phyloP scores from a whole-genome alignment of 64 coral and sea anemone species.

The Astreopora myriophthalma region DNA sequence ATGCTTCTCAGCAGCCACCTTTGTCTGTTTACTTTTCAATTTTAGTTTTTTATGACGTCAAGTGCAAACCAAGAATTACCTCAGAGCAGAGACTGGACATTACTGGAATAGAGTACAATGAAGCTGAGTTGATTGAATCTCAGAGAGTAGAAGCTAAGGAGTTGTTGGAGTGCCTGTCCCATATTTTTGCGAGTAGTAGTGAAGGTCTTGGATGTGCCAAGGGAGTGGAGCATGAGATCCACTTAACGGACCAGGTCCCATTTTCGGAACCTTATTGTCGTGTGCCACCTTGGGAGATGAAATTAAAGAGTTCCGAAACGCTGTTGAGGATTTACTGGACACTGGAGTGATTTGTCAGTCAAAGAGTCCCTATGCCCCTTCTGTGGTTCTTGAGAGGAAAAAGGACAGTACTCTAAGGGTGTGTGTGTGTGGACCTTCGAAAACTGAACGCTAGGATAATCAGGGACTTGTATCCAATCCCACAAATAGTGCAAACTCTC shows the following conservation, averaged over 20 bases:
- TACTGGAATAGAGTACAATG: conserved; percentile 24
- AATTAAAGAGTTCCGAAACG: conserved; percentile 15
- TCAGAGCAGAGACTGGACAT: neutral
- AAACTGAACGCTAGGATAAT: conserved; percentile 46
- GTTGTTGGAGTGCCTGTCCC: neutral
- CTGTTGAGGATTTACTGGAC: conserved; percentile 33
- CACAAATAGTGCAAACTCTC: neutral
- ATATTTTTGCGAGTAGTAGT: conserved; percentile 19
- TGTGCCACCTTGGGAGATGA: conserved; percentile 40
- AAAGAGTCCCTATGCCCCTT: conserved; percentile 24
- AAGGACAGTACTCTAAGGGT: conserved; percentile 30
- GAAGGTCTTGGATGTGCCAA: conserved; percentile 11
- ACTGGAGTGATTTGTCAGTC: conserved; percentile 47
- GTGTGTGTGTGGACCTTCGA: conserved; percentile 63
- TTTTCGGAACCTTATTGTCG: conserved; percentile 27
- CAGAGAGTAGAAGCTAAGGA: neutral
- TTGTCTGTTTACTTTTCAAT: too few relatives aligned
- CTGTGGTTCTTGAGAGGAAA: conserved; percentile 49
- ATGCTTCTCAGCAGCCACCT: too few relatives aligned
- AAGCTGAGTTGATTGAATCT: conserved; percentile 1
- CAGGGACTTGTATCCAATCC: conserved; percentile 31
- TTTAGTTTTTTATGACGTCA: too few relatives aligned
- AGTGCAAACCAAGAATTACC: too few relatives aligned
- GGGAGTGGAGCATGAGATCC: conserved; percentile 44
- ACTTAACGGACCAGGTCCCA: conserved; percentile 11